These are phyloP conservation scores for Galeopterus variegatus DNA, from an alignment of 2,113 vertebrate genomes.

Conservation along the genomic window DNA sequence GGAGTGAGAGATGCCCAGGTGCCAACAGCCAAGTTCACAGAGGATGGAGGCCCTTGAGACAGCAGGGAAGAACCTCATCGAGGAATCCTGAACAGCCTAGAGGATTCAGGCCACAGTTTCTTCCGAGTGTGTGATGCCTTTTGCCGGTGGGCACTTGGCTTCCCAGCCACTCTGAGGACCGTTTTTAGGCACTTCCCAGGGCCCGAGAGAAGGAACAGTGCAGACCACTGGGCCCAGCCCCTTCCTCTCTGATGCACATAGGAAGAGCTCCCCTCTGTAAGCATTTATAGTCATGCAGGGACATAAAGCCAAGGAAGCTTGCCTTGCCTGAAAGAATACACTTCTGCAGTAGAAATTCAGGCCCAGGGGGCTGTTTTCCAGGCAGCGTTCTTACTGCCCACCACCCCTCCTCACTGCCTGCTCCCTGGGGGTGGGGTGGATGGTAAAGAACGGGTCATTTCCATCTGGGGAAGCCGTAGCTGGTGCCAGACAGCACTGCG, in stretches of 20 bases:
- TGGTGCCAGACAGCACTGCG: neutral
- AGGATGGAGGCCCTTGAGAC: neutral
- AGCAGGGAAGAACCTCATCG: neutral
- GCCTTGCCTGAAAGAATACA: neutral
- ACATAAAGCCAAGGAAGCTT: neutral
- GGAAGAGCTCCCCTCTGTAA: neutral
- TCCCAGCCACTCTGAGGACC: neutral
- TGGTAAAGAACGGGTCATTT: neutral
- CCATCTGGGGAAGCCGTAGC: neutral
- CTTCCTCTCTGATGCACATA: neutral
- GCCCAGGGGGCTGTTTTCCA: fast-evolving
- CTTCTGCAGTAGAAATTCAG: neutral
- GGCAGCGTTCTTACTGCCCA: neutral
- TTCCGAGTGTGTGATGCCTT: neutral
- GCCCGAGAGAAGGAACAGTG: neutral
- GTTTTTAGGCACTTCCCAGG: neutral
- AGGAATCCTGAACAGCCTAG: neutral
- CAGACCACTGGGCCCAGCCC: neutral
- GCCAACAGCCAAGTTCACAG: neutral
- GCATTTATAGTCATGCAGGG: neutral
- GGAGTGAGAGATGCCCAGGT: neutral
- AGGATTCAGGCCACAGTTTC: neutral
- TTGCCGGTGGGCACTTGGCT: neutral
- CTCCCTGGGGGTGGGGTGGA: neutral
- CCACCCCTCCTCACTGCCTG: neutral